phyloP scores from a whole-genome alignment of 1,140 invertebrate species.

The Lucilia sericata region DNA sequence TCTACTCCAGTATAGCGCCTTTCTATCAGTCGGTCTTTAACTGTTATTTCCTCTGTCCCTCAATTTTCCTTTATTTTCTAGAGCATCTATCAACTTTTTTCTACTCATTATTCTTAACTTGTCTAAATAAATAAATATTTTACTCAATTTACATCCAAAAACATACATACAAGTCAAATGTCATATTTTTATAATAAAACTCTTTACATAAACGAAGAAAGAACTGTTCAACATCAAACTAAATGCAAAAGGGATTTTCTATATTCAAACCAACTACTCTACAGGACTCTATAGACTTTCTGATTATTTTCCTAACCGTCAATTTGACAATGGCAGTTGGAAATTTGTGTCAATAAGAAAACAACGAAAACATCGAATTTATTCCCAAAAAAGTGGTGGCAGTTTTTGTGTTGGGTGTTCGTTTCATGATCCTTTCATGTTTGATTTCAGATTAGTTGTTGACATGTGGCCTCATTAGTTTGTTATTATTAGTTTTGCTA shows the following conservation, averaged over 20 bases:
- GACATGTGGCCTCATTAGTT: slow-evolving; percentile 15
- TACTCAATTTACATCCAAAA: not conserved
- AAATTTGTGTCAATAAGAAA: not conserved
- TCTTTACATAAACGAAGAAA: not conserved
- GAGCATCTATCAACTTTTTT: not conserved
- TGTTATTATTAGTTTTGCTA: not conserved
- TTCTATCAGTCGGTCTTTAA: too few relatives aligned
- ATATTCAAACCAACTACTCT: not conserved
- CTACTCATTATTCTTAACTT: not conserved
- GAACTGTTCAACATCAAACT: not conserved
- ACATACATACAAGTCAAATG: slow-evolving; percentile 1
- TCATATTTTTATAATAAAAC: not conserved
- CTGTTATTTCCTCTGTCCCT: too few relatives aligned
- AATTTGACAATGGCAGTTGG: slow-evolving; percentile 9
- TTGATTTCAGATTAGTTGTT: slow-evolving; percentile 10
- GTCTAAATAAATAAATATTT: slow-evolving; percentile 13
- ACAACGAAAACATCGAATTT: not conserved
- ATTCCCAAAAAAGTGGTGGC: not conserved
- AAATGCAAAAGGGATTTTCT: slow-evolving; percentile 10
- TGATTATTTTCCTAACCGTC: slow-evolving; percentile 5
- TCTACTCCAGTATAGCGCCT: too few relatives aligned
- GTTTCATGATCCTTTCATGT: not conserved
- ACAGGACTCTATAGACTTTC: not conserved
- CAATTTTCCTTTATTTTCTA: not conserved
- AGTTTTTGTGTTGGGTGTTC: not conserved